phyloP scores from a whole-genome alignment of 2,113 vertebrate genomes.

The Ellobius talpinus region DNA sequence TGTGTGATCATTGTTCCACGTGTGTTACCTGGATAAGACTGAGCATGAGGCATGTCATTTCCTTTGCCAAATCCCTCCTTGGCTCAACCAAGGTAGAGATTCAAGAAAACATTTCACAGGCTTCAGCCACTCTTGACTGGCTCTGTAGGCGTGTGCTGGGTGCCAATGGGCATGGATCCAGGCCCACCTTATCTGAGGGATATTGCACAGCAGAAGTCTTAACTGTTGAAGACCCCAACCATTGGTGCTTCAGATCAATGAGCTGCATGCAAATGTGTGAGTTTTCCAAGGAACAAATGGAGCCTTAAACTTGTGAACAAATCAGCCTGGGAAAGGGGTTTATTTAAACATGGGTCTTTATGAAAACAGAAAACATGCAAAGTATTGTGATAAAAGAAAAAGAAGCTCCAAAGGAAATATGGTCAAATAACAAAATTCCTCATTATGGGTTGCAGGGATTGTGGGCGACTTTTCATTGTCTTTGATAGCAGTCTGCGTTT shows the following conservation, averaged over 20 bases:
- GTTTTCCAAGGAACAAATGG: background rate
- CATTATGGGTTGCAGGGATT: background rate
- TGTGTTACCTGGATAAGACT: no score
- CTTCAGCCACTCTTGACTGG: no score
- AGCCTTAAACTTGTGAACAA: background rate
- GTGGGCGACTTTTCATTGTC: background rate
- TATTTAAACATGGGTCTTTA: background rate
- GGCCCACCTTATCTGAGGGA: background rate
- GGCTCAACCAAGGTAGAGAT: background rate
- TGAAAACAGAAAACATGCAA: background rate
- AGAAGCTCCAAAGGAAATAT: background rate
- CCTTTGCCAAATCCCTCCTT: background rate
- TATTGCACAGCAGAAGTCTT: background rate
- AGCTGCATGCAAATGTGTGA: background rate
- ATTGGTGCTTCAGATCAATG: background rate
- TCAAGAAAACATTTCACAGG: background rate
- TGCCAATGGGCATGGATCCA: no score
- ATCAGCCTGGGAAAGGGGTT: background rate
- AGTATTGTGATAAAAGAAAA: background rate
- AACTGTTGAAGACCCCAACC: no score
- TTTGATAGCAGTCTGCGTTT: background rate
- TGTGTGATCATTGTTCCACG: rapidly evolving
- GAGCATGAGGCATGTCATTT: no score
- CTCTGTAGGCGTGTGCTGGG: rapidly evolving
- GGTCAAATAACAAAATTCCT: background rate